Evolutionary conservation across 2,113 vertebrate species (phyloP).

Genomic region (Eleginops maclovinus): DNA sequence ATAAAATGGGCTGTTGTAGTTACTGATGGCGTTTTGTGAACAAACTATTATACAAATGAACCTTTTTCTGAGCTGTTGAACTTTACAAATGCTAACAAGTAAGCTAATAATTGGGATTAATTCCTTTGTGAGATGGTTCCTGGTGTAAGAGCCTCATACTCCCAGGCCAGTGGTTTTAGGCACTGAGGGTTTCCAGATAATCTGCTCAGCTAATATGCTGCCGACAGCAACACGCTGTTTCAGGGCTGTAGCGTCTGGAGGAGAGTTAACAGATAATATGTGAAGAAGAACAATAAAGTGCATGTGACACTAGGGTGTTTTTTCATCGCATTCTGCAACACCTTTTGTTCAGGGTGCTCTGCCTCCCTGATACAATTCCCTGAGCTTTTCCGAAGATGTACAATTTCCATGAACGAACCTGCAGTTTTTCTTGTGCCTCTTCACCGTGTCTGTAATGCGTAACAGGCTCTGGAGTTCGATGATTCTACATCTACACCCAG

Average conservation of each 20-base stretch:
- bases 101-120: slow-evolving; percentile 62
- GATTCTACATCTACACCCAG: not conserved
- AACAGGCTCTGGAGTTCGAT: not conserved
- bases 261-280: not conserved
- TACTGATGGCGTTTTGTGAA: slow-evolving; percentile 47
- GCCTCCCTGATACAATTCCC: not conserved
- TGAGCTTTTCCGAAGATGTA: not conserved
- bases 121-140: slow-evolving; percentile 43
- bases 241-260: no score
- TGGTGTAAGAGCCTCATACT: slow-evolving; percentile 4
- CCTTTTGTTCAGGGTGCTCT: no score
- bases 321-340: not conserved
- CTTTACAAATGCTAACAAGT: slow-evolving; percentile 45
- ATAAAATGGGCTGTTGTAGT: slow-evolving; percentile 29
- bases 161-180: slow-evolving; percentile 16
- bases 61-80: slow-evolving; percentile 10
- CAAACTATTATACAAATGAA: slow-evolving; percentile 49
- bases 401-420: not conserved
- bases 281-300: not conserved
- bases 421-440: not conserved
- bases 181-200: slow-evolving; percentile 10
- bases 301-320: not conserved
- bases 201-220: not conserved
- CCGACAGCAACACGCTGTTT: not conserved
- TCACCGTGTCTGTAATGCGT: not conserved